phyloP scores from a whole-genome alignment of 2,797 vertebrate genomes.

The Eospalax fontanierii region DNA sequence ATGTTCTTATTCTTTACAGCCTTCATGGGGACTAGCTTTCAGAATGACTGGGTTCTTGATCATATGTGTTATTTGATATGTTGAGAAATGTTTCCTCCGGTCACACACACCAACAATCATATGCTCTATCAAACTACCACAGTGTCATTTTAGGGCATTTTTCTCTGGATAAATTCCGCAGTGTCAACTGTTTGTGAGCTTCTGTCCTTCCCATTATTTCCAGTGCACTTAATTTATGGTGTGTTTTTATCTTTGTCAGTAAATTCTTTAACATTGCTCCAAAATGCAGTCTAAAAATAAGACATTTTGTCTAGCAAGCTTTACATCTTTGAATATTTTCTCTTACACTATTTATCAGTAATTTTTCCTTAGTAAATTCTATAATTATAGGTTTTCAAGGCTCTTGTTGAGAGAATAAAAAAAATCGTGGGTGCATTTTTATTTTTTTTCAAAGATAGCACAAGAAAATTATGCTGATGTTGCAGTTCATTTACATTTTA shows the following conservation, averaged over 20 bases:
- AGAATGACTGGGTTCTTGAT: not conserved
- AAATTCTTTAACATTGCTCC: slow-evolving; percentile 13
- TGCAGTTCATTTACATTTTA: slow-evolving; percentile 82
- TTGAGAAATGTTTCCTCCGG: not conserved
- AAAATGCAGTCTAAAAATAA: slow-evolving; percentile 69
- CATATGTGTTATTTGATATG: not conserved
- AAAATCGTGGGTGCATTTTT: slow-evolving; percentile 71
- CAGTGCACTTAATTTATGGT: slow-evolving; percentile 75
- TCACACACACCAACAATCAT: not conserved
- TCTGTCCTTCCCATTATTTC: slow-evolving; percentile 26
- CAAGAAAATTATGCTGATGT: slow-evolving; percentile 77
- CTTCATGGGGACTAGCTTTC: not conserved
- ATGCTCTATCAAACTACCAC: slow-evolving; percentile 20
- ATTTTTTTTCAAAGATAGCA: slow-evolving; percentile 73
- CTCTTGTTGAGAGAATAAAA: slow-evolving; percentile 74
- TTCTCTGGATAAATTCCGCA: slow-evolving; percentile 8
- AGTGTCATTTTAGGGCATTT: slow-evolving; percentile 9
- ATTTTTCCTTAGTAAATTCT: slow-evolving; percentile 79
- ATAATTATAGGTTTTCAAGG: slow-evolving; percentile 82
- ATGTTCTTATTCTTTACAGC: not conserved
- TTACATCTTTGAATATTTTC: slow-evolving; percentile 61
- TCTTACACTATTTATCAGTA: slow-evolving; percentile 70
- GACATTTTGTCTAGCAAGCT: slow-evolving; percentile 60
- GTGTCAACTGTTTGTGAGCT: slow-evolving; percentile 68
- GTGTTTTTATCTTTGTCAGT: slow-evolving; percentile 56